Evolutionary conservation across 1,140 invertebrate species (phyloP), one percentile per base, ranked within the genome.

Genomic region (Orius insidiosus): DNA sequence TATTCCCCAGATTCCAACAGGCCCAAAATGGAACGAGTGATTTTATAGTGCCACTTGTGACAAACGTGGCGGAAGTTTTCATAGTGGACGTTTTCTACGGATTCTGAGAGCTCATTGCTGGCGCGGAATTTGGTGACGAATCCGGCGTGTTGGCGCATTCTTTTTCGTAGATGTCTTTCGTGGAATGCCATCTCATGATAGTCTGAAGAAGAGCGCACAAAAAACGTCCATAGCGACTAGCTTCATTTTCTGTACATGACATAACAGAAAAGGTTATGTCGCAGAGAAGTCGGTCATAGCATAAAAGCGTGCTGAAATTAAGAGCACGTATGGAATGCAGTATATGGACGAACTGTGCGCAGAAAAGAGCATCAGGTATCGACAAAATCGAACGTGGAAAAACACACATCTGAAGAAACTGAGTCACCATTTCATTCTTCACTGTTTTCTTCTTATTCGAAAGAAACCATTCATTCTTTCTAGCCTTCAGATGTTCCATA

Each of bases 1-100:
- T 94, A 97, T 63, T 97, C 90, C 45, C 90, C 88, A 0, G 92
- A 96, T 57, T 97, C 92, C 40, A 98, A 41, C 9, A 48, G 16
- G 18, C 16, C 40, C 14, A 52, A 31, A 18, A 52, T 33, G 5
- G 75, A 74, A 66, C 94, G 95, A 0, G 92, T 93, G 35, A 97
- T 87, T 68, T 96, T 93, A 63, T 93, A 97, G 64, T 98, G 93
- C 94, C 94, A 98, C 58, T 98, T 98, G 61, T 97, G 90, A 61
- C 90, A 95, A 2, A 98, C 89, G 57, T 97, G 93, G 41, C 93
- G 72, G 63, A 92, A 98, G 61, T 97, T 97, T 68, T 98, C 92
- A 65, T 87, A 98, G 55, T 92, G 89, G 30, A 97, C 85, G 64
- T 93, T 85, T 60, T 96, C 89, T 57, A 85, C 69, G 50, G 84